phyloP scores from a whole-genome alignment of 2,113 vertebrate genomes.

The Pavo muticus region DNA sequence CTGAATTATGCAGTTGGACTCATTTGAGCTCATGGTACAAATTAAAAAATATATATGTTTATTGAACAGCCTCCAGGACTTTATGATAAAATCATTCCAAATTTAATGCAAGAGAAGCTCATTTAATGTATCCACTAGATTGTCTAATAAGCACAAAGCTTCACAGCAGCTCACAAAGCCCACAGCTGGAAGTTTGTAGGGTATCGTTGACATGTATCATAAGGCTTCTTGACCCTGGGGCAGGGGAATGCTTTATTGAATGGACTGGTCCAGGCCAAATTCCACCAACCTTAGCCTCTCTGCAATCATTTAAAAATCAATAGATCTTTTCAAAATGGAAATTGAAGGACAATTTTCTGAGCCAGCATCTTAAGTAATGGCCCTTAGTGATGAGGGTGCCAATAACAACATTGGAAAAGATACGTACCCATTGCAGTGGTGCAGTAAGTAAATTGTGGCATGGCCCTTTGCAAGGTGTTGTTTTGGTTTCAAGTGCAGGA shows the following conservation, averaged over 20 bases:
- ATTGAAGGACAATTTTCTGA: not conserved
- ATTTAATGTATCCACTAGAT: not conserved
- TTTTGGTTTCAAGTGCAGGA: not conserved
- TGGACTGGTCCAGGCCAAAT: not conserved
- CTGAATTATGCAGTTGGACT: not conserved
- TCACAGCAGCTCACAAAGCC: not conserved
- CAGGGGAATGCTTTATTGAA: not conserved
- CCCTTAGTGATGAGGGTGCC: not conserved
- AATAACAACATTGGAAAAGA: not conserved
- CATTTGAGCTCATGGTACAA: not conserved
- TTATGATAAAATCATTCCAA: not conserved
- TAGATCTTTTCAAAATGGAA: not conserved
- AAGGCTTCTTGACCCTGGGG: not conserved
- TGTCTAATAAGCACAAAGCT: not conserved
- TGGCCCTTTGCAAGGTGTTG: fast-evolving
- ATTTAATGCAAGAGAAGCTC: not conserved
- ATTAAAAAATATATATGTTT: not conserved
- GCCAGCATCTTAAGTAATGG: not conserved
- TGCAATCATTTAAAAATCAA: not conserved
- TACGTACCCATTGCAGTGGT: not conserved
- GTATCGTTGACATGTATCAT: not conserved
- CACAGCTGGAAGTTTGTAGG: not conserved
- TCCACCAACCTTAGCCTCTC: not conserved
- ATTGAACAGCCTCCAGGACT: not conserved
- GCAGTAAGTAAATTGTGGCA: not conserved